Percentiles rank a stretch among this genome's conserved stretches.
Evolutionary conservation across 2,797 vertebrate genomes (phyloP).

Genomic region (Megaceryle alcyon): DNA sequence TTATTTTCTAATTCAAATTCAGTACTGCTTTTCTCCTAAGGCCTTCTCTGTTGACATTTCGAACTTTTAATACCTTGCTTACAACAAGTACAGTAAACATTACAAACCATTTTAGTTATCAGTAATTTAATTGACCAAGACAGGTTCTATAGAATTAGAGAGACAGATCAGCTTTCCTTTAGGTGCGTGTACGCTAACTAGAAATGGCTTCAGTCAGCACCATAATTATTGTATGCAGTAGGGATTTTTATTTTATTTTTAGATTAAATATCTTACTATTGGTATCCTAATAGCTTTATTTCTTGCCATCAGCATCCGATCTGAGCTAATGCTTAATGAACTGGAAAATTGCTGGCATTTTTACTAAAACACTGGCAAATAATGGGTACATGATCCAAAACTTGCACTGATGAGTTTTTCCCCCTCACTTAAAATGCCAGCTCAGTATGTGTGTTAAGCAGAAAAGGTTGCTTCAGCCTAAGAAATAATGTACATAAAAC

Average conservation of each 20-base stretch:
- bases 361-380: constrained; percentile 30
- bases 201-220: neutral
- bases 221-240: neutral
- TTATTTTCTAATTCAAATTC: neutral
- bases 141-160: neutral
- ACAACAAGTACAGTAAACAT: fast-evolving
- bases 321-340: constrained; percentile 42
- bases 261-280: constrained; percentile 50
- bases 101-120: neutral
- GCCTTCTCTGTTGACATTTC: neutral
- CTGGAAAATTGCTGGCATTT: constrained; percentile 50
- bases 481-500: neutral
- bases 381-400: neutral
- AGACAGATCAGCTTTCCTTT: neutral
- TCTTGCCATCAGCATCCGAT: constrained; percentile 22
- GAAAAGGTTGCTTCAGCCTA: neutral
- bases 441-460: neutral
- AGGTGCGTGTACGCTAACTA: neutral
- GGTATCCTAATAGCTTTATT: constrained; percentile 4
- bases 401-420: neutral
- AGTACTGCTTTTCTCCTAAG: neutral
- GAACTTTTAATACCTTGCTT: neutral
- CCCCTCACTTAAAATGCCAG: neutral
- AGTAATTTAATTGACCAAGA: constrained; percentile 8
- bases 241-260: neutral